Evolutionary conservation across 1,140 invertebrate genomes (phyloP).

Genomic region (Luehdorfia chinensis): DNA sequence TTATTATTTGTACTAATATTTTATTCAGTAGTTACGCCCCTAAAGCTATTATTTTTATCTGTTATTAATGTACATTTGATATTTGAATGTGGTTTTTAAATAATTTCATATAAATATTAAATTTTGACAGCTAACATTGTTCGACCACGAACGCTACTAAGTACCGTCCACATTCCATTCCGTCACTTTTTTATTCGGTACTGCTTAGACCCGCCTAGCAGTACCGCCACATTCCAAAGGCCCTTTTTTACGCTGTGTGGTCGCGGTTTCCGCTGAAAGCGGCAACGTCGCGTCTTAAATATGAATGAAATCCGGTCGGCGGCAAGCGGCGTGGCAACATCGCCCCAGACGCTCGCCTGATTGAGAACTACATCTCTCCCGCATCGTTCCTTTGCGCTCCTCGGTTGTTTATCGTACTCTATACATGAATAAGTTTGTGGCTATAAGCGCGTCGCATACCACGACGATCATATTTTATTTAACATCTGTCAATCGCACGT

Average conservation of each 20-base stretch:
- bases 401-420: constrained; percentile 41
- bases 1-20: no score
- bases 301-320: constrained; percentile 75
- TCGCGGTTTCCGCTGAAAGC: constrained; percentile 73
- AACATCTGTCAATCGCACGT: constrained; percentile 32
- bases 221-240: constrained; percentile 71
- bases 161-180: constrained; percentile 65
- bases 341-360: constrained; percentile 66
- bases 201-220: constrained; percentile 63
- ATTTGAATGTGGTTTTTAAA: no score
- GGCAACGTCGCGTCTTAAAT: constrained; percentile 74
- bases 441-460: constrained; percentile 28
- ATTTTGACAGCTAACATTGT: constrained; percentile 24
- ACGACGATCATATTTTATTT: constrained; percentile 35
- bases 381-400: constrained; percentile 51
- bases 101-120: constrained; percentile 12
- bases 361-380: constrained; percentile 72
- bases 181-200: constrained; percentile 64
- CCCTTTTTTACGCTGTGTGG: constrained; percentile 73
- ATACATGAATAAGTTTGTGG: constrained; percentile 30
- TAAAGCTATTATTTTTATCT: no score
- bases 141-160: constrained; percentile 27
- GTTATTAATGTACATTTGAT: no score
- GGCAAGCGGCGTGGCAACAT: constrained; percentile 64
- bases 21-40: no score